Conservation (phyloP, 2,888 invertebrate genomes). For the Polietes domitor region DNA sequence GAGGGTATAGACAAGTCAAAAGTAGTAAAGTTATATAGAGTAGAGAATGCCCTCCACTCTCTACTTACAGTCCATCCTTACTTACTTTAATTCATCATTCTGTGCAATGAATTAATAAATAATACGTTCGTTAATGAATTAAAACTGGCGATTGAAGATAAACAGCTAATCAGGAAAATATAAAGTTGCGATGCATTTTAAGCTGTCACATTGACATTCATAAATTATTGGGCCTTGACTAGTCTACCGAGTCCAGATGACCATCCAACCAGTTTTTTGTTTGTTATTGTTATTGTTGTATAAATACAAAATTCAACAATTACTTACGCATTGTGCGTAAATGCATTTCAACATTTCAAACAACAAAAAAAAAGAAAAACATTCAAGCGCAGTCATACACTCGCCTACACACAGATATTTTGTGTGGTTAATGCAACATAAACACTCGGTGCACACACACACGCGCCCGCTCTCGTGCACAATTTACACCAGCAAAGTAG, state of each 20-base stretch:
- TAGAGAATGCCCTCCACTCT: no score
- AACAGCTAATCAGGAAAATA: no score
- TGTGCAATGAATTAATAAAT: no score
- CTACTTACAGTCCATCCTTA: no score
- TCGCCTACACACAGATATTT: constrained; percentile 12
- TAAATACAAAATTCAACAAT: constrained; percentile 67
- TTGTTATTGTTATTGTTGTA: constrained; percentile 62
- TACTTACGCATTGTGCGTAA: constrained; percentile 73
- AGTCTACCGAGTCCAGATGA: neutral
- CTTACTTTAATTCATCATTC: no score
- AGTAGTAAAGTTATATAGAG: no score
- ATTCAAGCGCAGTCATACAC: constrained; percentile 12
- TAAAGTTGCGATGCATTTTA: no score
- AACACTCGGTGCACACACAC: neutral
- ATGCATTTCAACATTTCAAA: constrained; percentile 56
- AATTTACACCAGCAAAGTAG: constrained; percentile 9
- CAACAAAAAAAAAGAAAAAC: no score
- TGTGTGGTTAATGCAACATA: constrained; percentile 8
- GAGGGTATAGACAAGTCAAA: no score
- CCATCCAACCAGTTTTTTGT: constrained; percentile 28
- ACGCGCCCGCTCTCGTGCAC: neutral
- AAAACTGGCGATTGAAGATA: no score
- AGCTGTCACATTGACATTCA: neutral
- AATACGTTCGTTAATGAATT: no score
- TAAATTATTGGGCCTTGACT: neutral